Evolutionary conservation across 2,797 vertebrate genomes (phyloP).

Genomic region (Coluber constrictor): DNA sequence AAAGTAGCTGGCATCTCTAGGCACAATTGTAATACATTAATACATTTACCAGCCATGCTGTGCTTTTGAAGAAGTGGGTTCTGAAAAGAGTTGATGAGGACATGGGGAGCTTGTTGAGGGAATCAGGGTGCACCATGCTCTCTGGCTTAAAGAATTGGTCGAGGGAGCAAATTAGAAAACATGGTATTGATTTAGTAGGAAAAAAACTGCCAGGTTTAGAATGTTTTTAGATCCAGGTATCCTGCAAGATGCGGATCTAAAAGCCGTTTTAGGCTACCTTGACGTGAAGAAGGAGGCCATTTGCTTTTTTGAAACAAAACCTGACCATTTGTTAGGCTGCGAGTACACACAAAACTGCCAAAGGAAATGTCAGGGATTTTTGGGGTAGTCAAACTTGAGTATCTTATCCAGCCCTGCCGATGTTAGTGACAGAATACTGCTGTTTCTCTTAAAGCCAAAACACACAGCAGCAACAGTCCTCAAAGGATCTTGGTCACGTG

Average conservation of each 20-base stretch:
- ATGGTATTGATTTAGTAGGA: neutral
- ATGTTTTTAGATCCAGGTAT: neutral
- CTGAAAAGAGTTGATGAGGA: neutral
- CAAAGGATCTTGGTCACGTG: neutral
- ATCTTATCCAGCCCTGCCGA: constrained; percentile 9
- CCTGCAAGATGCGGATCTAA: neutral
- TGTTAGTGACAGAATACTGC: constrained; percentile 22
- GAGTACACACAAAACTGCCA: neutral
- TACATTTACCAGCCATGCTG: neutral
- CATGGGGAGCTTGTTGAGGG: neutral
- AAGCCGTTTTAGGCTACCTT: constrained; percentile 5
- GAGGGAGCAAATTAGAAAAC: neutral
- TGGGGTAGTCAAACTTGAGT: neutral
- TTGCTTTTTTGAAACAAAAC: neutral
- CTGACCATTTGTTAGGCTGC: neutral
- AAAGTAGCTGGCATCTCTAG: neutral
- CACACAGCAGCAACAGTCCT: neutral
- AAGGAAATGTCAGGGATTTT: constrained; percentile 7
- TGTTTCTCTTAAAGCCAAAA: constrained; percentile 42
- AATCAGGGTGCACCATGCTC: neutral
- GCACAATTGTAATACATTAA: neutral
- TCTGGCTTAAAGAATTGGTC: neutral
- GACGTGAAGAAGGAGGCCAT: neutral
- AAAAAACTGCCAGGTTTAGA: neutral
- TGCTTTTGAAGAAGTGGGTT: neutral